A percentile compares a stretch with the other conserved stretches of the same genome.
These are phyloP conservation scores for Avahi laniger DNA, from an alignment of 2,797 vertebrate species.

Conservation along the genomic window DNA sequence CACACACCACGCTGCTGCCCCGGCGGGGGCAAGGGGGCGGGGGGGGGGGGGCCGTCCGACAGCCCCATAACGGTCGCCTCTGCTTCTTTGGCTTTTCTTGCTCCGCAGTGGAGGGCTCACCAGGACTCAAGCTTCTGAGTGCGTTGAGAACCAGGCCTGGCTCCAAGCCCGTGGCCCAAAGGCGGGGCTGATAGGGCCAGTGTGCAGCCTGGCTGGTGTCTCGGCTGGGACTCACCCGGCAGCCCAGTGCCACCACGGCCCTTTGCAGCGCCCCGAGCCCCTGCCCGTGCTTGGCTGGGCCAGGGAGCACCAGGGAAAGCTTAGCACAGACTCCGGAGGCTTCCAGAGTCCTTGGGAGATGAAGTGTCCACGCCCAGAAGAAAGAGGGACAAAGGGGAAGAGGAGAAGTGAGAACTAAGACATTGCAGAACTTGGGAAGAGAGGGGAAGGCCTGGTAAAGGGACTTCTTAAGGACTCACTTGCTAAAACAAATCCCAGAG, in stretches of 20 bases:
- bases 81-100: constrained; percentile 21
- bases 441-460: neutral
- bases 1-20: neutral
- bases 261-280: neutral
- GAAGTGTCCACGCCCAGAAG: neutral
- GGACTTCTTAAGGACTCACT: neutral
- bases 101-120: constrained; percentile 1
- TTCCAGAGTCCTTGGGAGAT: neutral
- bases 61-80: constrained; percentile 34
- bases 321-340: neutral
- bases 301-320: neutral
- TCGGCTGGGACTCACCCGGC: constrained; percentile 73
- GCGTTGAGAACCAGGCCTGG: neutral
- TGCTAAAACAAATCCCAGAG: rapidly evolving
- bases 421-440: neutral
- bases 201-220: constrained; percentile 17
- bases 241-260: constrained; percentile 66
- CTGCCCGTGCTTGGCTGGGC: neutral
- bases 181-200: neutral
- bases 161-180: neutral
- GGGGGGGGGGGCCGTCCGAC: neutral
- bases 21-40: neutral
- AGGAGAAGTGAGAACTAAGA: neutral
- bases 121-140: neutral
- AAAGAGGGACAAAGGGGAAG: rapidly evolving